Conservation (phyloP, 1,140 invertebrate species). For the Drosophila orena region DNA sequence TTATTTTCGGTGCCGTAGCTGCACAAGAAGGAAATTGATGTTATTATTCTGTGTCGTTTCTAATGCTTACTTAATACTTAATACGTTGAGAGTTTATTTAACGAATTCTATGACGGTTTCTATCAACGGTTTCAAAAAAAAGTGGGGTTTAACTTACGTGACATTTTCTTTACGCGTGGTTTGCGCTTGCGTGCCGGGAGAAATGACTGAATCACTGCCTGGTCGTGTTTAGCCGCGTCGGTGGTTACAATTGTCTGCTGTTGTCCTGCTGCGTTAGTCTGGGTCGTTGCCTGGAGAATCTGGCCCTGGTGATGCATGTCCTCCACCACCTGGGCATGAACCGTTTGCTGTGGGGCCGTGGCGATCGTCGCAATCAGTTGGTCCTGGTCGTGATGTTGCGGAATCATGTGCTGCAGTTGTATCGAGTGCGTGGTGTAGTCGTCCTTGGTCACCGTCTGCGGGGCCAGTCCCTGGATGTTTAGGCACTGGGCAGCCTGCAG, state of each 20-base stretch:
- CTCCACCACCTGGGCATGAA: constrained; percentile 84
- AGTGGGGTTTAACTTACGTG: constrained; percentile 60
- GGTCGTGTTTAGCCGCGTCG: constrained; percentile 81
- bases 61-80: too few relatives aligned
- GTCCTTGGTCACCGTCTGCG: constrained; percentile 85
- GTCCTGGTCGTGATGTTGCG: constrained; percentile 84
- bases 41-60: not conserved
- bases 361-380: constrained; percentile 82
- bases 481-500: constrained; percentile 88
- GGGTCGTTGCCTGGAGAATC: constrained; percentile 78
- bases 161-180: constrained; percentile 81
- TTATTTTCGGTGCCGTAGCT: constrained; percentile 80
- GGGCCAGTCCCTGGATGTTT: constrained; percentile 87
- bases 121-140: too few relatives aligned
- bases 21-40: not conserved
- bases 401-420: constrained; percentile 85
- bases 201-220: constrained; percentile 85
- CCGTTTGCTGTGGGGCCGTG: constrained; percentile 81
- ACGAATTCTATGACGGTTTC: not conserved
- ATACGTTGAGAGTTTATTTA: not conserved
- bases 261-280: constrained; percentile 75
- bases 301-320: constrained; percentile 83
- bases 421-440: constrained; percentile 85
- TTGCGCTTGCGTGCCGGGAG: constrained; percentile 85
- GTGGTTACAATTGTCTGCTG: constrained; percentile 79